Conservation (phyloP, 1,140 invertebrate species). For the Octopus sinensis region DNA sequence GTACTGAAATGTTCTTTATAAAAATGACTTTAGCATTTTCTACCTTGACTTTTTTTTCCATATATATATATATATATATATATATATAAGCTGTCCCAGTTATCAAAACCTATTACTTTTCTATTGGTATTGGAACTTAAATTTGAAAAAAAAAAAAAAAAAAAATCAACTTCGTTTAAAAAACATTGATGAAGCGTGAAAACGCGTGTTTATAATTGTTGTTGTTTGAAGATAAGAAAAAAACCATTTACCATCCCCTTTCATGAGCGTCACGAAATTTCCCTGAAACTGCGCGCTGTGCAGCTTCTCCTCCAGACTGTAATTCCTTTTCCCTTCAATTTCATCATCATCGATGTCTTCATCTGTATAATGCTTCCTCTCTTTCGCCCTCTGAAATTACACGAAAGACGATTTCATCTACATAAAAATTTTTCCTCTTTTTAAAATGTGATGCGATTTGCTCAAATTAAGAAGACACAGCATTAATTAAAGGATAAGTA, state of each 20-base stretch:
- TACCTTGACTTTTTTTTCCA: too few species aligned
- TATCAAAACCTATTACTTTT: background rate
- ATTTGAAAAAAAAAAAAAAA: background rate
- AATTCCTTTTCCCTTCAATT: conserved; percentile 81
- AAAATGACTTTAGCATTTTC: too few species aligned
- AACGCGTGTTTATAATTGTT: conserved; percentile 49
- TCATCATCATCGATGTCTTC: conserved; percentile 85
- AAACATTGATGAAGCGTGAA: too few species aligned
- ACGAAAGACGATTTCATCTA: too few species aligned
- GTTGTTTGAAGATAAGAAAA: conserved; percentile 58
- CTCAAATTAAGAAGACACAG: too few species aligned
- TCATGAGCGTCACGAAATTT: conserved; percentile 83
- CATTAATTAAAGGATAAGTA: too few species aligned
- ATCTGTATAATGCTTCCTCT: conserved; percentile 88
- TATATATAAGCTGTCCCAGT: too few species aligned
- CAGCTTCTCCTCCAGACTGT: conserved; percentile 89
- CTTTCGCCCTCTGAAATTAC: conserved; percentile 73
- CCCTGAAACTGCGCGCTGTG: conserved; percentile 71
- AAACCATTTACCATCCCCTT: conserved; percentile 66
- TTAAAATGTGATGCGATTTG: too few species aligned
- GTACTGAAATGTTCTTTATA: too few species aligned
- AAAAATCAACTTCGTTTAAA: too few species aligned
- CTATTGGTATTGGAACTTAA: background rate
- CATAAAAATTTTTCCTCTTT: too few species aligned
- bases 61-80: too few species aligned